Percentiles rank a stretch among this genome's conserved stretches.
Evolutionary conservation across 2,113 vertebrate genomes (phyloP).

Genomic region (Neofelis nebulosa): DNA sequence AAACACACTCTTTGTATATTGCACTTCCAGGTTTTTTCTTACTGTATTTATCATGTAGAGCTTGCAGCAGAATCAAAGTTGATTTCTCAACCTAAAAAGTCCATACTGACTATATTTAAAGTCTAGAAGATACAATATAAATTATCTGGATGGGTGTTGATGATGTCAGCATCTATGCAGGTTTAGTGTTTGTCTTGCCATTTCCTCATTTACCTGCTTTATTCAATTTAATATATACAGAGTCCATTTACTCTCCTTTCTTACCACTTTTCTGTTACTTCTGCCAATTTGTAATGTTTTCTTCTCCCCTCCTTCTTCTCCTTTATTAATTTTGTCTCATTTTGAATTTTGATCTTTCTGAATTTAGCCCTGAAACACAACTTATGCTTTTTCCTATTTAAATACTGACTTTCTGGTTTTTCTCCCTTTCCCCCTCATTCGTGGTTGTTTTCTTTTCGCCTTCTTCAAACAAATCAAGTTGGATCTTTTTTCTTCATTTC

Average conservation of each 20-base stretch:
- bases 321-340: background rate
- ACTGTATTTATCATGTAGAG: background rate
- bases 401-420: background rate
- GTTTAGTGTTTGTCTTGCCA: background rate
- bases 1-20: background rate
- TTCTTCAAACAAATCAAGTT: background rate
- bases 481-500: background rate
- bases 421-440: background rate
- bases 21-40: background rate
- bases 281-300: background rate
- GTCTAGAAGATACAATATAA: background rate
- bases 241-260: background rate
- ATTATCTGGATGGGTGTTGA: background rate
- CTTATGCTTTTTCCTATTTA: background rate
- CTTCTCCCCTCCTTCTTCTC: background rate
- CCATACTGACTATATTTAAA: background rate
- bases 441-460: background rate
- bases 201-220: background rate
- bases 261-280: background rate
- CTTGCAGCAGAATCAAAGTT: background rate
- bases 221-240: background rate
- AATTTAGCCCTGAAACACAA: background rate
- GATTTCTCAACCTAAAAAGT: background rate
- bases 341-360: background rate
- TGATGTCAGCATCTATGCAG: background rate